These are phyloP conservation scores for Anser cygnoides DNA, from an alignment of 2,113 vertebrate species.

Conservation along the genomic window DNA sequence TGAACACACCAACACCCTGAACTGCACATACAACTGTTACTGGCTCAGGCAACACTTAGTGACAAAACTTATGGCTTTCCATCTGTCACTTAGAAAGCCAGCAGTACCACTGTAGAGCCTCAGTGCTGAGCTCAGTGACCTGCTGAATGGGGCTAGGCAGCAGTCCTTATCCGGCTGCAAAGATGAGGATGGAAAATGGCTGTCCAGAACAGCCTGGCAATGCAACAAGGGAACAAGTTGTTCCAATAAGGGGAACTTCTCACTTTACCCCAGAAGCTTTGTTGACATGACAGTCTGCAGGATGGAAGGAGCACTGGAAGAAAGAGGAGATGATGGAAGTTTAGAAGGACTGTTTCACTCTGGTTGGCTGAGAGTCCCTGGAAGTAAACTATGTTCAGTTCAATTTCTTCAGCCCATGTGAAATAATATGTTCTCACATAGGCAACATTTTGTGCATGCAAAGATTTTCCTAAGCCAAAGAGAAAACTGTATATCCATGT, in stretches of 20 bases:
- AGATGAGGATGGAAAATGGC: neutral
- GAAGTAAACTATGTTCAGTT: neutral
- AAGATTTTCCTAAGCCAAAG: neutral
- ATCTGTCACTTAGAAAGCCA: constrained; percentile 20
- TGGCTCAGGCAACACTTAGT: constrained; percentile 46
- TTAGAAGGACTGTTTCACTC: neutral
- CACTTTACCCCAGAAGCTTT: neutral
- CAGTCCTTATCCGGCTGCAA: neutral
- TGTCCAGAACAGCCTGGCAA: neutral
- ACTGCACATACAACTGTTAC: constrained; percentile 49
- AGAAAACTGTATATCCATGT: neutral
- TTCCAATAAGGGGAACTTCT: neutral
- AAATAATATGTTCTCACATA: neutral
- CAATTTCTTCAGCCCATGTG: neutral
- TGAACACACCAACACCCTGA: constrained; percentile 19
- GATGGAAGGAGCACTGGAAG: neutral
- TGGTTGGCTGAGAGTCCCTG: neutral
- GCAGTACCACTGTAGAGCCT: neutral
- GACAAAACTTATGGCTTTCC: constrained; percentile 56
- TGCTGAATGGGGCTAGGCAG: neutral
- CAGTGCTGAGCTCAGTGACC: neutral
- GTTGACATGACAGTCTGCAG: accelerated
- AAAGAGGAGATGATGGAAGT: neutral
- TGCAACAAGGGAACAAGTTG: neutral
- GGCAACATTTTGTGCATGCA: neutral